A percentile compares a stretch with the other conserved stretches of the same genome.
Conservation (phyloP, 1,140 invertebrate species). For the Myzus persicae region DNA sequence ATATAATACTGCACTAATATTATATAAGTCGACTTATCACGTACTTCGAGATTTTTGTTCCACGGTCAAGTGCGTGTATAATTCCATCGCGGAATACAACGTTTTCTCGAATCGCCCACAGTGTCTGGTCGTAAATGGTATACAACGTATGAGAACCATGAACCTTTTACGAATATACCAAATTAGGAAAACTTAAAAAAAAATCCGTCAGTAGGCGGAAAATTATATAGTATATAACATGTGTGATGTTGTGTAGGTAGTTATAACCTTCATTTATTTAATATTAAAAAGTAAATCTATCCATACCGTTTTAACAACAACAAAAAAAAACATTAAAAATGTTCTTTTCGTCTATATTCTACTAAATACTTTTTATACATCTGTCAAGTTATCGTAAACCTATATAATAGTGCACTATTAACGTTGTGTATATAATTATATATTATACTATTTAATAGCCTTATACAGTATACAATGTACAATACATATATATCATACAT, state of each 20-base stretch:
- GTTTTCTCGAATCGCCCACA: constrained; percentile 20
- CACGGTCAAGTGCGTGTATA: neutral
- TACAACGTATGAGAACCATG: neutral
- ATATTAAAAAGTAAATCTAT: constrained; percentile 34
- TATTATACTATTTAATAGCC: neutral
- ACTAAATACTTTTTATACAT: neutral
- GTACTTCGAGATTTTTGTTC: neutral
- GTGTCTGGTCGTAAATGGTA: neutral
- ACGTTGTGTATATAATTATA: neutral
- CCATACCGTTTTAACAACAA: neutral
- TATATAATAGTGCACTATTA: neutral
- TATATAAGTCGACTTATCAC: neutral
- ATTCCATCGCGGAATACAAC: neutral
- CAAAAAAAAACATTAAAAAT: neutral
- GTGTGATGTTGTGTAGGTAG: neutral
- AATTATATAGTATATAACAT: constrained; percentile 11
- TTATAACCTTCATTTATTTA: constrained; percentile 28
- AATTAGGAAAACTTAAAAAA: constrained; percentile 47
- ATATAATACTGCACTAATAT: neutral
- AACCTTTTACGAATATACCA: constrained; percentile 13
- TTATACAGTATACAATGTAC: neutral
- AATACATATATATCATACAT: neutral
- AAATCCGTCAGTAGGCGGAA: constrained; percentile 34
- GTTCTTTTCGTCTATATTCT: neutral
- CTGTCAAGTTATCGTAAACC: neutral